Conservation (phyloP, 2,888 invertebrate genomes). For the Lypha dubia region DNA sequence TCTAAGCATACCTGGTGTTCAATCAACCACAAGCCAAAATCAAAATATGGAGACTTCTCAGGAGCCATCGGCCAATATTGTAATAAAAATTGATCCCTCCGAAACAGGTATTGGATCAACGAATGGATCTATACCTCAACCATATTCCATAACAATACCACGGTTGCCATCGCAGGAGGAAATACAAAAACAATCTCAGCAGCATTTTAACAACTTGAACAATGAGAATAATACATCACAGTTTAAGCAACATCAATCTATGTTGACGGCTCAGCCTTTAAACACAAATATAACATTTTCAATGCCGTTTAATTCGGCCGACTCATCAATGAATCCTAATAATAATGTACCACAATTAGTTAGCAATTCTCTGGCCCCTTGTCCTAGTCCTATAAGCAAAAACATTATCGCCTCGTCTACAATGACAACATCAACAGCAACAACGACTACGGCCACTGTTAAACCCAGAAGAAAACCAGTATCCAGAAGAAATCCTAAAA, state of each 20-base stretch:
- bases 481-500: conserved; percentile 81
- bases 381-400: conserved; percentile 67
- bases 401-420: conserved; percentile 64
- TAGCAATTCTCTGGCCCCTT: conserved; percentile 49
- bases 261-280: conserved; percentile 69
- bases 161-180: conserved; percentile 82
- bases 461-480: conserved; percentile 82
- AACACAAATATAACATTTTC: conserved; percentile 64
- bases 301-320: conserved; percentile 60
- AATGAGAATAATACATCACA: conserved; percentile 47
- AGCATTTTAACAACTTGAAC: conserved; percentile 75
- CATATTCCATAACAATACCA: conserved; percentile 83
- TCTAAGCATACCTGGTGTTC: conserved; percentile 82
- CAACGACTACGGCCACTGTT: conserved; percentile 79
- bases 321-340: conserved; percentile 31
- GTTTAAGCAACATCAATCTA: conserved; percentile 59
- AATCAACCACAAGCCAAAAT: conserved; percentile 26
- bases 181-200: conserved; percentile 81
- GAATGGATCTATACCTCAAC: conserved; percentile 76
- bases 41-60: conserved; percentile 51
- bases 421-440: conserved; percentile 61
- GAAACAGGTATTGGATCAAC: conserved; percentile 25
- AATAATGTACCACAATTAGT: conserved; percentile 41
- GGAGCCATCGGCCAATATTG: conserved; percentile 80
- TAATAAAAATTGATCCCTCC: conserved; percentile 82